Evolutionary conservation across 2,888 invertebrate genomes (phyloP), one percentile per base, ranked within the genome.

Genomic region (Xanthorhoe designata): DNA sequence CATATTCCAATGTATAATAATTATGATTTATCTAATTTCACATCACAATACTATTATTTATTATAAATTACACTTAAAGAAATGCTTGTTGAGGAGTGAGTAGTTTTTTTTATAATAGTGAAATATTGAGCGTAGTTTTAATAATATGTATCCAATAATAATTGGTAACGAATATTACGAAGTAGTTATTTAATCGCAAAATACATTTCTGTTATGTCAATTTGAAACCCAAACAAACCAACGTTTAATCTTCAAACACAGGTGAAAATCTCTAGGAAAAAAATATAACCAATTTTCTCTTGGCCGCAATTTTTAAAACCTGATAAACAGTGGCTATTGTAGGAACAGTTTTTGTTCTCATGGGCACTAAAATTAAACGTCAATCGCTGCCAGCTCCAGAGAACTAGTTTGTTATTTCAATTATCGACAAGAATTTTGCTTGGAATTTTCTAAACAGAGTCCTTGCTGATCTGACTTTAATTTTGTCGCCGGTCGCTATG

Each of bases 281-380:
- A 64, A 64, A 47, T 61, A 56, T 57, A 70, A 32, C 64, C 51
- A 61, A 70, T 68, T 71, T 64, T 66, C 69, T 69, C 42, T 55
- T 61, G 49, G 53, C 50, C 66, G 47, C 57, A 62, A 18, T 64
- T 74, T 65, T 67, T 63, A 72, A 74, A 73, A 71, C 13, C 62
- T 71, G 62, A 69, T 79, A 78, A 82, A 78, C 79, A 80, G 75
- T 74, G 65, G 63, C 76, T 62, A 79, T 84, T 82, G 82, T 85
- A 74, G 73, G 71, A 73, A 71, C 74, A 71, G 75, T 85, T 83
- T 42, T 81, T 85, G 80, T 87, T 86, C 80, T 81, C 80, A 78
- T 79, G 79, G 74, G 80, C 78, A 86, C 88, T 90, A 89, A 91
- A 91, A 92, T 92, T 90, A 91, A 91, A 92, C 85, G 90, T 91